Conservation (phyloP, 2,888 invertebrate genomes). For the Cheiracanthium punctorium region DNA sequence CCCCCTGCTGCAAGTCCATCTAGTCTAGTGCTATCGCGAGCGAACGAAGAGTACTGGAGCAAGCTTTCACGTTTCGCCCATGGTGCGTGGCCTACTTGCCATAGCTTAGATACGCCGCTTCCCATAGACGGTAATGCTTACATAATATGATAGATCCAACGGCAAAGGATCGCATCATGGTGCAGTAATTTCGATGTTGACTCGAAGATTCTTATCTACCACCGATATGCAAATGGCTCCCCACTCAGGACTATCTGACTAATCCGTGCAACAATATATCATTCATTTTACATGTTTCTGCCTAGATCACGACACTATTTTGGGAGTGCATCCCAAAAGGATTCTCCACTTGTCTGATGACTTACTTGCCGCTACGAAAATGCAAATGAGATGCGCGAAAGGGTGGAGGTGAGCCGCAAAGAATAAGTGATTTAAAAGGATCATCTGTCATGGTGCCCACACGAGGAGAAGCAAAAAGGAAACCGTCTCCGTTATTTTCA, state of each 20-base stretch:
- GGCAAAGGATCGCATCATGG: no score
- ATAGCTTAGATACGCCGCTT: no score
- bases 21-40: no score
- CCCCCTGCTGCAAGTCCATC: no score
- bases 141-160: no score
- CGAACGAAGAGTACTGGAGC: no score
- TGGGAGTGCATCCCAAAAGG: background rate
- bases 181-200: no score
- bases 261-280: background rate
- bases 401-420: slow-evolving; percentile 37
- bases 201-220: no score
- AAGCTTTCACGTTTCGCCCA: no score
- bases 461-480: slow-evolving; percentile 29
- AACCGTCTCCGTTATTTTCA: slow-evolving; percentile 58
- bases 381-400: slow-evolving; percentile 10
- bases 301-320: background rate
- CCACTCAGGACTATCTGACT: slow-evolving; percentile 6
- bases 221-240: background rate
- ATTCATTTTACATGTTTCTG: background rate
- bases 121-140: no score
- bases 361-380: background rate
- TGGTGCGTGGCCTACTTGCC: no score
- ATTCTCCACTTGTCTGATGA: slow-evolving; percentile 3
- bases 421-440: slow-evolving; percentile 37
- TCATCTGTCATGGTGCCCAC: slow-evolving; percentile 47